Evolutionary conservation across 2,888 invertebrate genomes (phyloP), one percentile per base, ranked within the genome.

Genomic region (Callyntrura guangdongensis): DNA sequence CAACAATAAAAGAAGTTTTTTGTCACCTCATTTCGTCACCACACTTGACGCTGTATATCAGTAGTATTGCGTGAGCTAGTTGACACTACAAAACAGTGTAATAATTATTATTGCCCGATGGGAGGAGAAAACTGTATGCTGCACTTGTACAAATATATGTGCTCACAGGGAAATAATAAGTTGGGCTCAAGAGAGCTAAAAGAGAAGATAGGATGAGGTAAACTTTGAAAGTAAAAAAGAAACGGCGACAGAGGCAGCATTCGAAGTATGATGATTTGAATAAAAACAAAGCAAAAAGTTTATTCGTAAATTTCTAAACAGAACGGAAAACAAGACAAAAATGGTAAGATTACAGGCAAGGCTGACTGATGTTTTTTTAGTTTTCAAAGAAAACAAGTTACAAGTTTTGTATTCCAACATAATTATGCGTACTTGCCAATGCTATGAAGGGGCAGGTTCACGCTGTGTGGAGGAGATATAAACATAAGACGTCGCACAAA

Each of bases 21-120:
- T 88, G 59, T 72, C 69, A 25, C 82, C 81, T 87, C 49, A 59
- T 82, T 82, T 82, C 61, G 36, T 17, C 22, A 85, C 69, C 36
- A 69, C 69, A 69, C 36, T 36, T 36, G 12, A 74, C 74, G 11
- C 47, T 17, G 20, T 2, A 47, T 45, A 17, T 1, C 11, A 45
- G 27, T 17, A 12, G 47, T 14, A 45, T 47, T 72, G 11, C 74
- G 64, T 61, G 25, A 22, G 14, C 20, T 6, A 56, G 59, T 45
- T 14, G 36, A 36, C 69, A 8, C 5, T 25, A 36, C 86, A 86
- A 36, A 59, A 64, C 64, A 61, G 77, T n/a, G 47, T 86, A 61
- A 79, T 86, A 79, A 86, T 69, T n/a, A 69, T 86, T 86, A 86
- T 86, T 61, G 77, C 45, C 85, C 61, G 17, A 56, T 27, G 74